These are phyloP conservation scores for Dromaius novaehollandiae DNA, from an alignment of 2,113 vertebrate genomes.

Conservation along the genomic window DNA sequence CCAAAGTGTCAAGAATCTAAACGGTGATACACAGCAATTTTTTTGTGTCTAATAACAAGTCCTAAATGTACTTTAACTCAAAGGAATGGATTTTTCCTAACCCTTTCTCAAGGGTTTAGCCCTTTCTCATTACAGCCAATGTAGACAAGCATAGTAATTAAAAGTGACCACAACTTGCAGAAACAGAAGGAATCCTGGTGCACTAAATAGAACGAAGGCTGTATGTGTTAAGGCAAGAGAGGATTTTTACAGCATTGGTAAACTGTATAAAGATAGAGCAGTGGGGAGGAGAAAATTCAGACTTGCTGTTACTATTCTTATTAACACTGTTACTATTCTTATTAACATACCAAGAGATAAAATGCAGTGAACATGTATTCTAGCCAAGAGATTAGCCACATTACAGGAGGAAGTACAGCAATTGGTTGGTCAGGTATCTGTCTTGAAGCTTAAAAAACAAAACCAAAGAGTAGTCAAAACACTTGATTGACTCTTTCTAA, in stretches of 20 bases:
- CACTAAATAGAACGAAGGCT: not conserved
- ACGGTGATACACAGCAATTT: not conserved
- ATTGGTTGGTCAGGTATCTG: not conserved
- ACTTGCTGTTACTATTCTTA: not conserved
- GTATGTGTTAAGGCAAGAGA: not conserved
- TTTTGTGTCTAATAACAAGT: not conserved
- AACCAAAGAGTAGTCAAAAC: not conserved
- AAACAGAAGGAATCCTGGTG: not conserved
- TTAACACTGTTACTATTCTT: not conserved
- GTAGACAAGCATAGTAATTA: not conserved
- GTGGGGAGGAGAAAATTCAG: not conserved
- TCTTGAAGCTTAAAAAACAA: not conserved
- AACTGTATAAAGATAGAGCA: not conserved
- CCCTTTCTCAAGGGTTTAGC: not conserved
- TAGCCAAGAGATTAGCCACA: not conserved
- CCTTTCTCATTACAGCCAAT: not conserved
- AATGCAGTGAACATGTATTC: not conserved
- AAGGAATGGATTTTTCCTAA: not conserved
- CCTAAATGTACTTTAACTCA: not conserved
- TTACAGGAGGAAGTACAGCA: not conserved
- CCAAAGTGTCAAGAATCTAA: not conserved
- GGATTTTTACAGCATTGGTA: not conserved
- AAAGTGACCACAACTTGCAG: not conserved
- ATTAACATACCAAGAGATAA: not conserved
- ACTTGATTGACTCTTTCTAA: rapidly evolving